phyloP scores from a whole-genome alignment of 2,113 vertebrate genomes.

The Leptosomus discolor region DNA sequence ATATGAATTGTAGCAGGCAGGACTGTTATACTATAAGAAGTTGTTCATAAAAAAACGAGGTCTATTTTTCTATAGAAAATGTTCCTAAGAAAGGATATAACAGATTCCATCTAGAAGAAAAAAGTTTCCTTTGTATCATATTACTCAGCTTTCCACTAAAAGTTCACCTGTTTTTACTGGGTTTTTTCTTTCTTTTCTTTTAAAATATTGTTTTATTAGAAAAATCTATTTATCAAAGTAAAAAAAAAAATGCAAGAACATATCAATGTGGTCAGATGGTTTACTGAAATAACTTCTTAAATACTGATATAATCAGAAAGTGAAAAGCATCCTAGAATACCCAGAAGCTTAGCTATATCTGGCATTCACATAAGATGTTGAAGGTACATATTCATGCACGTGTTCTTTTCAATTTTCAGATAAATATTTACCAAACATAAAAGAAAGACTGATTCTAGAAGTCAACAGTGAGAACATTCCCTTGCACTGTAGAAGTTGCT shows the following conservation, averaged over 20 bases:
- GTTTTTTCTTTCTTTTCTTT: background rate
- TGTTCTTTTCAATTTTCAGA: background rate
- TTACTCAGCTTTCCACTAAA: background rate
- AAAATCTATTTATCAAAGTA: background rate
- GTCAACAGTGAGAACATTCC: background rate
- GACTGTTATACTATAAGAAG: background rate
- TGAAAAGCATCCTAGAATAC: background rate
- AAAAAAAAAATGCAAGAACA: background rate
- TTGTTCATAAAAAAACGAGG: background rate
- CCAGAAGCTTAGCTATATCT: background rate
- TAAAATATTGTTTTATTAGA: background rate
- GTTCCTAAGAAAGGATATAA: background rate
- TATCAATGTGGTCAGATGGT: background rate
- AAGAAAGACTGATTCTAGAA: background rate
- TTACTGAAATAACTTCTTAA: background rate
- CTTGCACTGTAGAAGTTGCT: background rate
- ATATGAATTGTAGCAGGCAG: background rate
- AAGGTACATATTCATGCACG: background rate
- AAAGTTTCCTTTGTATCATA: background rate
- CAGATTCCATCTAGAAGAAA: background rate
- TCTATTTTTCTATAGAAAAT: background rate
- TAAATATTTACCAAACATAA: background rate
- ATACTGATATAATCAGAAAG: background rate
- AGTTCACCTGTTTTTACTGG: background rate
- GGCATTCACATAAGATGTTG: background rate